Evolutionary conservation across 2,113 vertebrate species (phyloP).

Genomic region (Enhydra lutris): DNA sequence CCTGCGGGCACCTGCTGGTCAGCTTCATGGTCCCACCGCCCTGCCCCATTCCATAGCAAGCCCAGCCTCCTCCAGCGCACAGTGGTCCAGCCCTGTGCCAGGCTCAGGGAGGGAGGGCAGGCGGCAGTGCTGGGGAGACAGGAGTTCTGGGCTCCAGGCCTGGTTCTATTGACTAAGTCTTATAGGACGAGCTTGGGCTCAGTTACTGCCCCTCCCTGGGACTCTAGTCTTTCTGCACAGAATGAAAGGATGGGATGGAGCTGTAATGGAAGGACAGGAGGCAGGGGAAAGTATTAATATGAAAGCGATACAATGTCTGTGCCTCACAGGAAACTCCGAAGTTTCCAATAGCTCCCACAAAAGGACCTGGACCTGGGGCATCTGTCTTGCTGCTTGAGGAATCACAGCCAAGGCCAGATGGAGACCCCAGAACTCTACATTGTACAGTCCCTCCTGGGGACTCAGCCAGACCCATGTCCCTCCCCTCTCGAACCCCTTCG

Average conservation of each 20-base stretch:
- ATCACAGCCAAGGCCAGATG: background rate
- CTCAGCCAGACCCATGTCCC: too few relatives aligned
- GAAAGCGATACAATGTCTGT: background rate
- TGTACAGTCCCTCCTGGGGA: background rate
- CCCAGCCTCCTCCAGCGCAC: background rate
- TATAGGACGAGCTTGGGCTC: background rate
- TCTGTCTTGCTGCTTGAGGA: background rate
- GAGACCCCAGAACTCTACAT: background rate
- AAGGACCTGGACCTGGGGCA: background rate
- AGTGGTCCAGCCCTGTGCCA: background rate
- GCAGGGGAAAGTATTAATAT: background rate
- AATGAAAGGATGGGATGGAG: background rate
- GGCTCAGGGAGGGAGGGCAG: background rate
- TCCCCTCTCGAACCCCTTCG: background rate
- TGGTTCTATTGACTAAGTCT: background rate
- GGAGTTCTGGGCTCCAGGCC: background rate
- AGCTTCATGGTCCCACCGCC: background rate
- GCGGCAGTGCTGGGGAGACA: background rate
- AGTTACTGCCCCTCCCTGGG: background rate
- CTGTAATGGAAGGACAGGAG: background rate
- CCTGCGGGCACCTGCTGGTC: constrained; percentile 78
- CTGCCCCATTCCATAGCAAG: background rate
- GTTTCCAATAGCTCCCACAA: background rate
- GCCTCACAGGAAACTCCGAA: background rate
- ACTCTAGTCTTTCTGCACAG: background rate